Base-by-base conservation (phyloP, 2,888 invertebrate species). In the Cenopis cana region DNA sequence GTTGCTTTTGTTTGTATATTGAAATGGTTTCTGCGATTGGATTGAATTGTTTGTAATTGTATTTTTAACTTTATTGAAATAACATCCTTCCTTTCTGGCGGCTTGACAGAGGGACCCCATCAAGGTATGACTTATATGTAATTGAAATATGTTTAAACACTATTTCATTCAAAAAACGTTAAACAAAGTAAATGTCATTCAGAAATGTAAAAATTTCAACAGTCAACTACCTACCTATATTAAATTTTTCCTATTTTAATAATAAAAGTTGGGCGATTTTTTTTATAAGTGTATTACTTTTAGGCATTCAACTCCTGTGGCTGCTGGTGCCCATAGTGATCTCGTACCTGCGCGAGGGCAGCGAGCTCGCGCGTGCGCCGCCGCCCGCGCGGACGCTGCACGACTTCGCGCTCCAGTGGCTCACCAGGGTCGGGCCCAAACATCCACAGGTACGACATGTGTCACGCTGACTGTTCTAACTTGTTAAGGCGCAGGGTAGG, bases 281-380 rank as follows among this genome's bases (percentile, higher is more conserved):
- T n/a, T n/a, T n/a, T n/a, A n/a, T n/a, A n/a, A 24, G 4, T 24
- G 24, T 33, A 5, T 75, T 71, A 77, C 2, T 62, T 54, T 1
- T 90, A 99, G 99, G 98, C 82, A 96, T 98, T 78, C 97, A 98
- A 86, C 96, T 99, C 95, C 91, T 99, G 67, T 96, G 97, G 76
- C 93, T 99, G 55, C 93, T 99, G 73, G 98, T 99, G 73, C 99
- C 99, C 55, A 96, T 98, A 73, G 95, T 99, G 77, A 97, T 98
- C 62, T 97, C 97, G 79, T 97, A 97, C 85, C 91, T 99, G 70
- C 93, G 97, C 71, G 96, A 97, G 75, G 95, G 95, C 12, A 89
- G 94, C 57, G 95, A 95, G 78, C 82, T 96, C 50, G 17, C 79
- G 1, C 81, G 82, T 8, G 86, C 87, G 11, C 74, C 88, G 69